Evolutionary conservation across 30 jellyfish, hydroid and myxozoan species (phyloP).

Genomic region (Aurelia aurita): DNA sequence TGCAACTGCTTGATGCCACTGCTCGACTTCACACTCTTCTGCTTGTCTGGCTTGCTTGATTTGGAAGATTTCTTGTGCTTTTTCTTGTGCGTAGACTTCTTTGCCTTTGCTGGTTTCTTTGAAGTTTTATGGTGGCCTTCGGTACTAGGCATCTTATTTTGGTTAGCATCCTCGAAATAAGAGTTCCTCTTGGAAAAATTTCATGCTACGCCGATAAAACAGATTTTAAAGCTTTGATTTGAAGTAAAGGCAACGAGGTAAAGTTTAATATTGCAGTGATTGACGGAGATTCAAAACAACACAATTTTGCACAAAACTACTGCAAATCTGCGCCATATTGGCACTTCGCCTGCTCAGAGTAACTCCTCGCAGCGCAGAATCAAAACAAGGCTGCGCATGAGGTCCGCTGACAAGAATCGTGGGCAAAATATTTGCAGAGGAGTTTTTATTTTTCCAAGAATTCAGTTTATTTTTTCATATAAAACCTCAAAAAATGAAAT

Average conservation of each 20-base stretch:
- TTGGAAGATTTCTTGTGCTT: slow-evolving; percentile 75
- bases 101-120: slow-evolving; percentile 45
- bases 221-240: slow-evolving; percentile 15
- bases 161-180: slow-evolving; percentile 84
- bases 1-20: slow-evolving; percentile 78
- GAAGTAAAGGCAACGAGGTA: neutral
- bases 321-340: slow-evolving; percentile 67
- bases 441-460: too few species aligned
- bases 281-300: slow-evolving; percentile 62
- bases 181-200: slow-evolving; percentile 7
- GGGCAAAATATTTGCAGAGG: too few species aligned
- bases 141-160: slow-evolving; percentile 81
- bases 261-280: slow-evolving; percentile 47
- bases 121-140: slow-evolving; percentile 75
- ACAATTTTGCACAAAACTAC: neutral
- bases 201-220: slow-evolving; percentile 33
- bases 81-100: slow-evolving; percentile 69
- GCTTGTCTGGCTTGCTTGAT: slow-evolving; percentile 39
- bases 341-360: slow-evolving; percentile 32
- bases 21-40: slow-evolving; percentile 29
- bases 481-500: too few species aligned
- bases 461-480: too few species aligned
- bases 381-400: slow-evolving; percentile 71
- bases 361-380: slow-evolving; percentile 14
- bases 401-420: slow-evolving; percentile 52